Conservation (phyloP, 2,888 invertebrate species). For the Phlogophora meticulosa region DNA sequence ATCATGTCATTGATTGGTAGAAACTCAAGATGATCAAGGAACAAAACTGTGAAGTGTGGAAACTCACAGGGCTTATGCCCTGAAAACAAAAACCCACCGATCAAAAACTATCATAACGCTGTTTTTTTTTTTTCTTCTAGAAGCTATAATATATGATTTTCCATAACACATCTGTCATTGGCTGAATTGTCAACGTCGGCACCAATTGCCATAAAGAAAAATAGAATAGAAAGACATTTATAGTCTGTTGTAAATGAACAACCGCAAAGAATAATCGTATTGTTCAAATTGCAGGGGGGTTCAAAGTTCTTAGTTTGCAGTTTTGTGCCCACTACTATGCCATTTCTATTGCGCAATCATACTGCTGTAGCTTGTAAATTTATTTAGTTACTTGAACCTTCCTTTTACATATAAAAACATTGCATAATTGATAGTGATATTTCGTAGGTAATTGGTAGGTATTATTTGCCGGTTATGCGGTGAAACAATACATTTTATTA, state of each 20-base stretch:
- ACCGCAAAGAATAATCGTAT: neutral
- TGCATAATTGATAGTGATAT: conserved; percentile 28
- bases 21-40: neutral
- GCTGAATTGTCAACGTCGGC: too few species aligned
- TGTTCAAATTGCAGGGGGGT: neutral
- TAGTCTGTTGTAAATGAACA: conserved; percentile 6
- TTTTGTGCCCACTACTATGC: neutral
- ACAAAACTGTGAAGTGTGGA: neutral
- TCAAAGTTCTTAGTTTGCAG: conserved; percentile 15
- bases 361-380: conserved; percentile 3
- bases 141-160: too few species aligned
- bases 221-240: too few species aligned
- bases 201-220: too few species aligned
- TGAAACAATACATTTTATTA: conserved; percentile 51
- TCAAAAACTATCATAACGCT: neutral
- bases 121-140: too few species aligned
- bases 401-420: neutral
- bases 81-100: neutral
- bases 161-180: too few species aligned
- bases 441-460: conserved; percentile 33
- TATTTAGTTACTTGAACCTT: neutral
- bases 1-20: too few species aligned
- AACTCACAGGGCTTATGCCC: neutral
- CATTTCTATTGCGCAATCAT: conserved; percentile 8
- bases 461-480: conserved; percentile 50